Evolutionary conservation across 2,113 vertebrate genomes (phyloP).

Genomic region (Polypterus bichir): DNA sequence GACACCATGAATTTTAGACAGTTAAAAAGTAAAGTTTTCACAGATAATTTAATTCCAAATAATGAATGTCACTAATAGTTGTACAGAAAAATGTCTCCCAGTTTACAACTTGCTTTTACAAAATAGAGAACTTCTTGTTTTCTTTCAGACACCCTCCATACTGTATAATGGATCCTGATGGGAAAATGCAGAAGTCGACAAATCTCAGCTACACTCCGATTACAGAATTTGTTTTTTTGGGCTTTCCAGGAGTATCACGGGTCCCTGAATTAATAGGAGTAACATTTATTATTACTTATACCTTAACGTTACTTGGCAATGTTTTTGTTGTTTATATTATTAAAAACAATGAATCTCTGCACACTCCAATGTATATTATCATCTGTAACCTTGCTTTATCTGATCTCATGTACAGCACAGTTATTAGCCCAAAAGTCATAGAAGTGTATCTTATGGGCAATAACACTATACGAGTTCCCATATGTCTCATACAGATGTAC

Average conservation of each 20-base stretch:
- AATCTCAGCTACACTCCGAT: constrained; percentile 23
- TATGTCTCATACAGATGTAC: not conserved
- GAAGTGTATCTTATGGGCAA: no score
- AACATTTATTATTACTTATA: constrained; percentile 30
- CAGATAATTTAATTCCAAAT: no score
- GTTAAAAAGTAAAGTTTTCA: no score
- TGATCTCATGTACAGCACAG: constrained; percentile 28
- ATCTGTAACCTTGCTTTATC: constrained; percentile 35
- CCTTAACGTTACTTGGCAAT: constrained; percentile 32
- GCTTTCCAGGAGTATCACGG: constrained; percentile 36
- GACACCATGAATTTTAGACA: no score
- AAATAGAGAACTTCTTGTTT: no score
- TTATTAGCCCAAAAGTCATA: constrained; percentile 11
- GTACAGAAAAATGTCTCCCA: no score
- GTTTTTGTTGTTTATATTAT: constrained; percentile 37
- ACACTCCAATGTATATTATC: constrained; percentile 37
- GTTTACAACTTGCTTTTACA: no score
- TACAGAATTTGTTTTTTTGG: constrained; percentile 33
- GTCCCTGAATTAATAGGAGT: constrained; percentile 25
- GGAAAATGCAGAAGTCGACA: no score
- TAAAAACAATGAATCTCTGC: constrained; percentile 21
- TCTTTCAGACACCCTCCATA: no score
- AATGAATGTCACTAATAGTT: no score
- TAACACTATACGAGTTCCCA: not conserved
- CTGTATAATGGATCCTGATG: no score